phyloP scores from a whole-genome alignment of 2,888 invertebrate species.

The Miltochrista miniata region DNA sequence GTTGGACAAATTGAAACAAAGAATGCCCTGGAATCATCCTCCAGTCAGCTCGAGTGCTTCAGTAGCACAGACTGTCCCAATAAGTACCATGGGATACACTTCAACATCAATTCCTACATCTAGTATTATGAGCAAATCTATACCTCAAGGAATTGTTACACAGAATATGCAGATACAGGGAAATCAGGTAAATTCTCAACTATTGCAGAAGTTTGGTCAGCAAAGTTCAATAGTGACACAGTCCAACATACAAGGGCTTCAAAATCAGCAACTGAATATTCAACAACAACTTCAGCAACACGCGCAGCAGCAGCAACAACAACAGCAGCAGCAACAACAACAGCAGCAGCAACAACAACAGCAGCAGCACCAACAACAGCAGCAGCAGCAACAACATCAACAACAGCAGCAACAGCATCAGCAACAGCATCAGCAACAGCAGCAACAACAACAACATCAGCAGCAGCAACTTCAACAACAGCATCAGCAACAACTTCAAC shows the following conservation, averaged over 20 bases:
- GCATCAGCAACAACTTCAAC: constrained; percentile 48
- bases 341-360: constrained; percentile 50
- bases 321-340: constrained; percentile 35
- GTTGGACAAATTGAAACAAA: constrained; percentile 88
- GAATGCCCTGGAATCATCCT: constrained; percentile 92
- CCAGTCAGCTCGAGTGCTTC: constrained; percentile 70
- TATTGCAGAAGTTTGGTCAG: constrained; percentile 73
- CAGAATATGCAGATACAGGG: constrained; percentile 74
- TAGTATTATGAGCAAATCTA: constrained; percentile 69
- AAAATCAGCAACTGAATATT: constrained; percentile 63
- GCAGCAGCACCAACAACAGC: constrained; percentile 36
- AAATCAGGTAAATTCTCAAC: constrained; percentile 64
- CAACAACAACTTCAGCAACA: constrained; percentile 64
- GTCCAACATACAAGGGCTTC: constrained; percentile 50
- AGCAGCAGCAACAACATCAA: constrained; percentile 43
- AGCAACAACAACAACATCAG: constrained; percentile 73
- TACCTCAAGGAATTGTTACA: constrained; percentile 72
- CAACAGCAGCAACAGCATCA: constrained; percentile 79
- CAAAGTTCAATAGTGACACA: constrained; percentile 68
- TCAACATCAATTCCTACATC: constrained; percentile 64
- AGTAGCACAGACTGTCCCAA: constrained; percentile 60
- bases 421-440: constrained; percentile 78
- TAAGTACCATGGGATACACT: constrained; percentile 71
- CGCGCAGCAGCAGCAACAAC: constrained; percentile 50
- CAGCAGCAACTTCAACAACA: constrained; percentile 48